Percentiles rank a stretch among this genome's conserved stretches.
phyloP scores from a whole-genome alignment of 2,797 vertebrate genomes.

The Sebastes miniatus region DNA sequence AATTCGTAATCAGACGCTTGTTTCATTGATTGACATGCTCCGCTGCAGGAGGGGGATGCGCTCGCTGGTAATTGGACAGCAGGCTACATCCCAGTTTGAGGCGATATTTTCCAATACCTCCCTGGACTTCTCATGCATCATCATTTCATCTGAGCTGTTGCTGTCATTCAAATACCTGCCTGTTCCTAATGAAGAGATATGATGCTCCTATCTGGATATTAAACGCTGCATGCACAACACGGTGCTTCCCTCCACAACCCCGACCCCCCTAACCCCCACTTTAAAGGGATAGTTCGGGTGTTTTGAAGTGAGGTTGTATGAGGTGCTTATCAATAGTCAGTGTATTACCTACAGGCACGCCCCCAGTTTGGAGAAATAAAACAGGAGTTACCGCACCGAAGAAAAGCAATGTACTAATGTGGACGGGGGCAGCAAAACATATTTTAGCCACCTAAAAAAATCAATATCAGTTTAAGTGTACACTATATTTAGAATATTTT shows the following conservation, averaged over 20 bases:
- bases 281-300: neutral
- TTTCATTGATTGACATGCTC: constrained; percentile 59
- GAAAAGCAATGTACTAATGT: too few species aligned
- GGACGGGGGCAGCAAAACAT: too few species aligned
- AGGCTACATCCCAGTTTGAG: constrained; percentile 6
- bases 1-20: constrained; percentile 32
- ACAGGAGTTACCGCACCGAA: too few species aligned
- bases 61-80: constrained; percentile 27
- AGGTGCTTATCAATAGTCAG: too few species aligned
- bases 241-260: neutral
- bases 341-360: too few species aligned
- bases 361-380: too few species aligned
- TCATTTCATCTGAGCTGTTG: constrained; percentile 13
- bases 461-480: too few species aligned
- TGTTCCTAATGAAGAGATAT: constrained; percentile 41
- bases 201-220: constrained; percentile 4
- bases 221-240: constrained; percentile 15
- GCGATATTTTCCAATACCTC: constrained; percentile 10
- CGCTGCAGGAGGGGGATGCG: neutral
- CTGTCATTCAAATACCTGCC: constrained; percentile 25
- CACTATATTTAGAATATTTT: too few species aligned
- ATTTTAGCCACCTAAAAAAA: too few species aligned
- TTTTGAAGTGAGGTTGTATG: too few species aligned
- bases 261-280: too few species aligned
- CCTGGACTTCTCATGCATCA: constrained; percentile 42